phyloP scores from a whole-genome alignment of 2,797 vertebrate genomes.

The Trematomus bernacchii region DNA sequence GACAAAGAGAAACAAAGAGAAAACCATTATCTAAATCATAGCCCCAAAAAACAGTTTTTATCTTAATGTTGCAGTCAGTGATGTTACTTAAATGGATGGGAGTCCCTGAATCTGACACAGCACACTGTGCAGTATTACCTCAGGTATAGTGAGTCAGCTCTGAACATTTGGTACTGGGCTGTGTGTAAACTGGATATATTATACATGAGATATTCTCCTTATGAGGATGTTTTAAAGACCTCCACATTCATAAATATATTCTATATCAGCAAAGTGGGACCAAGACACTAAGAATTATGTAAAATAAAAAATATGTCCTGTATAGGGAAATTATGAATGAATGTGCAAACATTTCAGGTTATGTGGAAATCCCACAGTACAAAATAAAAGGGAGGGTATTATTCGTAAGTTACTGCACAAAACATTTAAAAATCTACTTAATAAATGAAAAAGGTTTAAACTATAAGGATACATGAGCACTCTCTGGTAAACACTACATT shows the following conservation, averaged over 20 bases:
- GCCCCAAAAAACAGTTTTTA: neutral
- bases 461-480: neutral
- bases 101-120: conserved; percentile 1
- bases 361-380: neutral
- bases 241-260: neutral
- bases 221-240: too few relatives aligned
- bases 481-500: neutral
- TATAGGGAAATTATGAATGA: neutral
- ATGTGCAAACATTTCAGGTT: neutral
- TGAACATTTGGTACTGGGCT: too few relatives aligned
- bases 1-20: neutral
- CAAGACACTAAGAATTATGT: neutral
- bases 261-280: neutral
- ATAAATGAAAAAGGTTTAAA: neutral
- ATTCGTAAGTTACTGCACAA: neutral
- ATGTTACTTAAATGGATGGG: neutral
- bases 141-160: neutral
- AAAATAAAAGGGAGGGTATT: neutral
- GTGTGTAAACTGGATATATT: too few relatives aligned
- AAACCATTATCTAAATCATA: conserved; percentile 14
- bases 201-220: too few relatives aligned
- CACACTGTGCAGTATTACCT: neutral
- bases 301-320: neutral
- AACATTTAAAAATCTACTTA: neutral
- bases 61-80: neutral